These are phyloP conservation scores for Netelia fuscicornis DNA, from an alignment of 2,888 invertebrate genomes.

Conservation along the genomic window DNA sequence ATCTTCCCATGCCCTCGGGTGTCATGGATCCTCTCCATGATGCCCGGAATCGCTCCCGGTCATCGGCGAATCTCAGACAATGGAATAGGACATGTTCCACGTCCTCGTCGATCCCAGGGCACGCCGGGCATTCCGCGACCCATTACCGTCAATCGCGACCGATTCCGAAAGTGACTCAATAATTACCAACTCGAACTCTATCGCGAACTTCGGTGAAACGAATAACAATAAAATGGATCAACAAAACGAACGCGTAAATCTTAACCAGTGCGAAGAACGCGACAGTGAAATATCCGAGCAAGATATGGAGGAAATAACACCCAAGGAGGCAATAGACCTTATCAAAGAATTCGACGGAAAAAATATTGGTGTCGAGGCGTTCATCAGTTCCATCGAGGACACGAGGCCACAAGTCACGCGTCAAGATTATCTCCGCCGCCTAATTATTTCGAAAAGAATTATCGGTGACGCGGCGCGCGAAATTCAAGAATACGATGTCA, in stretches of 20 bases:
- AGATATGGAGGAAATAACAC: background rate
- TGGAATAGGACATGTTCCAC: too few relatives aligned
- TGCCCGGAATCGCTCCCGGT: too few relatives aligned
- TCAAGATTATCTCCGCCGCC: conserved; percentile 19
- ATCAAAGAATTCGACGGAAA: conserved; percentile 34
- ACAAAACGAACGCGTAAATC: background rate
- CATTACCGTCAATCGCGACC: background rate
- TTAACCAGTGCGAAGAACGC: background rate
- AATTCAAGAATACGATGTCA: conserved; percentile 18
- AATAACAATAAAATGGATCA: too few relatives aligned
- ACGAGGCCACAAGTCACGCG: background rate
- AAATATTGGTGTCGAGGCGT: conserved; percentile 28
- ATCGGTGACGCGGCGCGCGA: conserved; percentile 18
- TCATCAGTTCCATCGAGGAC: conserved; percentile 31
- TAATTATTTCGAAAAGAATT: conserved; percentile 13
- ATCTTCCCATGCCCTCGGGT: too few relatives aligned
- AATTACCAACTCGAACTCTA: background rate
- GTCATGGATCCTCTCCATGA: too few relatives aligned
- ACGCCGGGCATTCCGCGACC: too few relatives aligned
- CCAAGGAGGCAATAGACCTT: conserved; percentile 15
- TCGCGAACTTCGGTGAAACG: background rate
- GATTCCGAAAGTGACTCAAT: conserved; percentile 1
- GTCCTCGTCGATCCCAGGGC: too few relatives aligned
- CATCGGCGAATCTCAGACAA: too few relatives aligned
- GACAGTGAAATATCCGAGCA: background rate